Evolutionary conservation across 2,797 vertebrate species (phyloP).

Genomic region (Pangasius larnaudii): DNA sequence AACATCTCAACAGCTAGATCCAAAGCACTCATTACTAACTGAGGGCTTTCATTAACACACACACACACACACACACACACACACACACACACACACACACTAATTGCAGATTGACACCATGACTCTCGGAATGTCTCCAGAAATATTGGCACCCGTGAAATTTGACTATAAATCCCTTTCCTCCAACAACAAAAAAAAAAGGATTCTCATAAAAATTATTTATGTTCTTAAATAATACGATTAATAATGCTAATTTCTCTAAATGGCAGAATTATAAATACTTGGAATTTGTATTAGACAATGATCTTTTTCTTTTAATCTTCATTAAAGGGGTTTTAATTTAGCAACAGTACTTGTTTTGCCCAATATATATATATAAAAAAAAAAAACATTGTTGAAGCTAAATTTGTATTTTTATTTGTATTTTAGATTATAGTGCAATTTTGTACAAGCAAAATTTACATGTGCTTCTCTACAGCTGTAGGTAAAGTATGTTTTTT

Average conservation of each 20-base stretch:
- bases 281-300: background rate
- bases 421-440: too few relatives aligned
- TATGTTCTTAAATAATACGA: background rate
- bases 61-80: slow-evolving; percentile 12
- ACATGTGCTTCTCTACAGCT: background rate
- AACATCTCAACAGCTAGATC: background rate
- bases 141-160: background rate
- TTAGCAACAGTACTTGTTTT: background rate
- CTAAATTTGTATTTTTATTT: too few relatives aligned
- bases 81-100: background rate
- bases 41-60: background rate
- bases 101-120: background rate
- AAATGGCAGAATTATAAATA: background rate
- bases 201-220: background rate
- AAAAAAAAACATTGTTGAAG: too few relatives aligned
- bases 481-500: too few relatives aligned
- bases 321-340: background rate
- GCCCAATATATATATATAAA: too few relatives aligned
- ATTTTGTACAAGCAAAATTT: too few relatives aligned
- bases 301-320: background rate
- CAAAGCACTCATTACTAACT: background rate
- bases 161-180: background rate
- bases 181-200: background rate
- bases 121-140: background rate
- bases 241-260: background rate